Evolutionary conservation across 92 coral and sea anemone species (phyloP), one percentile per base, ranked within the genome.

Genomic region (Anthopleura xanthogrammica): DNA sequence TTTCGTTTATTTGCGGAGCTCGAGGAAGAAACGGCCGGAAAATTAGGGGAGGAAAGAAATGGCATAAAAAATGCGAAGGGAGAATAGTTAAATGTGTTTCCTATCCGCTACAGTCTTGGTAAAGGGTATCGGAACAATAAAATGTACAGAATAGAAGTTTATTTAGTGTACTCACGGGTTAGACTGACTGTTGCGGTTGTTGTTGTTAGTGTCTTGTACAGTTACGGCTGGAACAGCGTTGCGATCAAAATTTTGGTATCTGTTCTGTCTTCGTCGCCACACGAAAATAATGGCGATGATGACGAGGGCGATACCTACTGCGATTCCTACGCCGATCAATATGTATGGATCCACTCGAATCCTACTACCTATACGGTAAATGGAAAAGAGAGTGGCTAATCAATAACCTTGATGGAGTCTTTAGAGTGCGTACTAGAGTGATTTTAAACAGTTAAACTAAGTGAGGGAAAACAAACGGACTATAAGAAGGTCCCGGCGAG

Each of bases 291-390:
- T 36, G 42, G 74, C 74, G 42, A 68, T 68, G 41, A 68, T 23
- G 14, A 68, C 42, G 36, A 68, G 74, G 74, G 74, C 74, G 42
- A 68, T 68, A 36, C 74, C 74, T 16, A 68, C 74, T 9, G 17
- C 74, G 3, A 68, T 68, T 4, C 74, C 74, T 6, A 68, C 74
- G 16, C 74, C 74, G 7, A 68, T 13, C 74, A 68, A 13, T 10
- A 68, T 68, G 43, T 68, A 68, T 29, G 74, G 74, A 68, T 68
- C 42, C 42, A 68, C 74, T 68, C 74, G 41, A 68, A 68, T 23
- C 19, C 74, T 68, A 36, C 74, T 68, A 29, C 74, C 74, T 68
- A 36, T 11, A 29, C 11, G 14, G 58, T 2, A 54, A 8, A 54
- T 62, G 3, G 29, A 62, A 20, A 62, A 7, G n/a, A n/a, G 24